These are phyloP conservation scores for Lipotes vexillifer DNA, from an alignment of 2,113 vertebrate genomes.

Conservation along the genomic window DNA sequence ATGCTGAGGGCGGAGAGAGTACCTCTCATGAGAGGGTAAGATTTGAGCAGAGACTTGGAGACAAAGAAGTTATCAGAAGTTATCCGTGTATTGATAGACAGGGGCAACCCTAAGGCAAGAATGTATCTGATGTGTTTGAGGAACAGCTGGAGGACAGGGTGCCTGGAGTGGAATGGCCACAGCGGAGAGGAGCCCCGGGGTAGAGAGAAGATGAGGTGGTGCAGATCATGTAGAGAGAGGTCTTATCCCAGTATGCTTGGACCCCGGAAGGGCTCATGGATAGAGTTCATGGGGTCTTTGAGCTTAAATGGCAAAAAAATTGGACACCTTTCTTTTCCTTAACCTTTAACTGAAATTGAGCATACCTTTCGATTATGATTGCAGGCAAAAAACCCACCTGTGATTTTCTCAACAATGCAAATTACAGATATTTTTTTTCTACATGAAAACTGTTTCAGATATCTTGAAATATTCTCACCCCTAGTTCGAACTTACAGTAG, in stretches of 20 bases:
- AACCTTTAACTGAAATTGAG: not conserved
- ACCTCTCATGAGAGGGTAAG: not conserved
- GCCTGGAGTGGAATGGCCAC: not conserved
- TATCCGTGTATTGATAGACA: no score
- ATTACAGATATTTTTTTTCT: not conserved
- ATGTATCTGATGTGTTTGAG: not conserved
- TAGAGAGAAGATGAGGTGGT: no score
- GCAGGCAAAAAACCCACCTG: not conserved
- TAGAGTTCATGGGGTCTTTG: not conserved
- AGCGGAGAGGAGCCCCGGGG: rapidly evolving
- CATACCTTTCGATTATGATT: not conserved
- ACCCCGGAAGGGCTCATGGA: not conserved
- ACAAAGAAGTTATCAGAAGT: not conserved
- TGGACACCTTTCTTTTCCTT: not conserved
- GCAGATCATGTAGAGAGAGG: rapidly evolving
- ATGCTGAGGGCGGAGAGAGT: no score
- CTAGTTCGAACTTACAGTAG: not conserved
- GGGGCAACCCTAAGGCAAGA: not conserved
- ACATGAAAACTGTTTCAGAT: not conserved
- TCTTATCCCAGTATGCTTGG: not conserved
- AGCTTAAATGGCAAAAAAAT: not conserved
- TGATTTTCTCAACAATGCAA: not conserved
- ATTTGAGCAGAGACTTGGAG: not conserved
- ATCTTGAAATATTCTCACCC: not conserved
- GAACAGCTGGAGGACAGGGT: not conserved